phyloP scores from a whole-genome alignment of 2,888 invertebrate species.

The Rotaria macrura region DNA sequence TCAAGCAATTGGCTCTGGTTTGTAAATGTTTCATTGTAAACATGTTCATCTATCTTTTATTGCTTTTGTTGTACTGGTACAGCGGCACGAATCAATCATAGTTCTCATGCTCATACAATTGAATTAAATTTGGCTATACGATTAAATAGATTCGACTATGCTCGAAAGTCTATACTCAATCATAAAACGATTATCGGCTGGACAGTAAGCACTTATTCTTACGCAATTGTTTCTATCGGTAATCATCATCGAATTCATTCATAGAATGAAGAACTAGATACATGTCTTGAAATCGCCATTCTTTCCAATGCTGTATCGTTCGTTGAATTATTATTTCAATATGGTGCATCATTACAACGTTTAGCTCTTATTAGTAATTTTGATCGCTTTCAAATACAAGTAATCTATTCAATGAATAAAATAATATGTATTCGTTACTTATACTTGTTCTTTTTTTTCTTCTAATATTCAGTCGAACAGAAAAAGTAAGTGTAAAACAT shows the following conservation, averaged over 20 bases:
- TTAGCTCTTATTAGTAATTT: background rate
- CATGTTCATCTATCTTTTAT: background rate
- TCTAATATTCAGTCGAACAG: background rate
- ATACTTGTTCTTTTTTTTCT: too few species aligned
- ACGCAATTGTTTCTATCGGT: too few species aligned
- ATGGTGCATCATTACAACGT: background rate
- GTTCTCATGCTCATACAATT: background rate
- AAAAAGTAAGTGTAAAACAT: background rate
- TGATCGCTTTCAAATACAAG: background rate
- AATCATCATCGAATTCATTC: too few species aligned
- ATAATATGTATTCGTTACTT: too few species aligned
- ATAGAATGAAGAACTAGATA: background rate
- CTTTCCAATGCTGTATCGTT: background rate
- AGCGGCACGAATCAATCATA: background rate
- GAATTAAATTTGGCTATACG: background rate
- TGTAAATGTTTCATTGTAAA: background rate
- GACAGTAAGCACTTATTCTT: background rate
- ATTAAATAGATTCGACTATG: background rate
- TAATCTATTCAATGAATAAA: background rate
- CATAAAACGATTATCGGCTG: background rate
- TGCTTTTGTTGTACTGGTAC: background rate
- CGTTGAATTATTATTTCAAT: background rate
- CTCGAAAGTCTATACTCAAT: background rate
- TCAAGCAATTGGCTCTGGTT: background rate
- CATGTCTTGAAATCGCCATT: background rate